Evolutionary conservation across 2,888 invertebrate species (phyloP).

Genomic region (Plemyria rubiginata): DNA sequence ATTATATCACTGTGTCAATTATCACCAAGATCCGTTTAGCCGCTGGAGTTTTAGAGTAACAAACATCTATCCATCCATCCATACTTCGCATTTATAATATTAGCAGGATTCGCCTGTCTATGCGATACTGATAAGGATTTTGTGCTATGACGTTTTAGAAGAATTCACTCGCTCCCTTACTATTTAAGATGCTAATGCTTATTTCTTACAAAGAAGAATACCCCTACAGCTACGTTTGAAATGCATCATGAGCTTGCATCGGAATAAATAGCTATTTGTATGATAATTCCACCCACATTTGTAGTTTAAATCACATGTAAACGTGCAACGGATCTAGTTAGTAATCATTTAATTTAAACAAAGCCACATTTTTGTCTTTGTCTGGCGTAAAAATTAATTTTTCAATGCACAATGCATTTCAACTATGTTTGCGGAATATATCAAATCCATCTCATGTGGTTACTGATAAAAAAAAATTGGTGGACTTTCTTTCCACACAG

Average conservation of each 20-base stretch:
- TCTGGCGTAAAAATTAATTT: neutral
- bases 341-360: slow-evolving; percentile 12
- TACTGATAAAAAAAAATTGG: too few relatives aligned
- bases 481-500: too few relatives aligned
- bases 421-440: neutral
- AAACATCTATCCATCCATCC: too few relatives aligned
- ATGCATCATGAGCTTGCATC: slow-evolving; percentile 13
- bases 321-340: slow-evolving; percentile 10
- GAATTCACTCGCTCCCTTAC: too few relatives aligned
- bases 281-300: slow-evolving; percentile 16
- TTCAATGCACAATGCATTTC: neutral
- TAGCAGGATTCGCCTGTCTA: too few relatives aligned
- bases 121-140: too few relatives aligned
- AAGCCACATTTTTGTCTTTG: slow-evolving; percentile 7
- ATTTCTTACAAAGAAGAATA: neutral
- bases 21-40: too few relatives aligned
- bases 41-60: too few relatives aligned
- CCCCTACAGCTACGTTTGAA: neutral
- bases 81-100: too few relatives aligned
- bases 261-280: slow-evolving; percentile 16
- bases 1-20: too few relatives aligned
- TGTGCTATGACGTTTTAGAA: too few relatives aligned
- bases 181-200: neutral
- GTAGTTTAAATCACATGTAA: slow-evolving; percentile 26
- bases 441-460: too few relatives aligned